Conservation (phyloP, 2,888 invertebrate species). For the Suillia variegata region DNA sequence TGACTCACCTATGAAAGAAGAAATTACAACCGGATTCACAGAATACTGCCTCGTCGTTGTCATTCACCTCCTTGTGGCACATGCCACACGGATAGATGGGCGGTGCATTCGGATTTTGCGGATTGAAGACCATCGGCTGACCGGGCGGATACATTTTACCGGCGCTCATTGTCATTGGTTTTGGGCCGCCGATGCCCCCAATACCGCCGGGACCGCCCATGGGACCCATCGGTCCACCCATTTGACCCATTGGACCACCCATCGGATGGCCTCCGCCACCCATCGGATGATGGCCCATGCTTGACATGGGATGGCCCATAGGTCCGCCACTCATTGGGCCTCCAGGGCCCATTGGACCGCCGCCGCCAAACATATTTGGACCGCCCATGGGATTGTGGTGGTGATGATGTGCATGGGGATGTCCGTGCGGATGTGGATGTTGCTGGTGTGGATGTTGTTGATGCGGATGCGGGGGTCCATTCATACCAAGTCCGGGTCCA, state of each 20-base stretch:
- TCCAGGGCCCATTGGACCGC: constrained; percentile 54
- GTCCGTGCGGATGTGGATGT: constrained; percentile 40
- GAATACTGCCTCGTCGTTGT: constrained; percentile 96
- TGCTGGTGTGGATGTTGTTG: constrained; percentile 30
- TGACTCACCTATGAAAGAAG: constrained; percentile 90
- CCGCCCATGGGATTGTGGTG: constrained; percentile 42
- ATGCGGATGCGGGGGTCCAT: constrained; percentile 49
- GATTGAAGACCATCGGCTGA: constrained; percentile 97
- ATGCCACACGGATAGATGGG: constrained; percentile 97
- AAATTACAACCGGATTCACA: constrained; percentile 99
- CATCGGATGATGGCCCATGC: constrained; percentile 46
- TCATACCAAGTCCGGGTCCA: constrained; percentile 50
- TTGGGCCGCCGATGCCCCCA: constrained; percentile 66
- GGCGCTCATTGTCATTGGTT: constrained; percentile 90
- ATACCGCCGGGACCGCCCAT: constrained; percentile 55
- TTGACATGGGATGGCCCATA: constrained; percentile 41
- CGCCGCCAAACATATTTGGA: constrained; percentile 48
- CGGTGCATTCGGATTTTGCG: constrained; percentile 97
- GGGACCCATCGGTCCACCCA: constrained; percentile 66
- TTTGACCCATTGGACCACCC: constrained; percentile 40
- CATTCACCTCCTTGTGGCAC: constrained; percentile 97
- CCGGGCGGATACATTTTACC: constrained; percentile 91
- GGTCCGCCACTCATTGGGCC: constrained; percentile 47
- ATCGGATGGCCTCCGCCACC: constrained; percentile 48
- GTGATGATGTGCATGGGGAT: constrained; percentile 30